A percentile compares a stretch with the other conserved stretches of the same genome.
These are phyloP conservation scores for Ciconia maguari DNA, from an alignment of 2,113 vertebrate species.

Conservation along the genomic window DNA sequence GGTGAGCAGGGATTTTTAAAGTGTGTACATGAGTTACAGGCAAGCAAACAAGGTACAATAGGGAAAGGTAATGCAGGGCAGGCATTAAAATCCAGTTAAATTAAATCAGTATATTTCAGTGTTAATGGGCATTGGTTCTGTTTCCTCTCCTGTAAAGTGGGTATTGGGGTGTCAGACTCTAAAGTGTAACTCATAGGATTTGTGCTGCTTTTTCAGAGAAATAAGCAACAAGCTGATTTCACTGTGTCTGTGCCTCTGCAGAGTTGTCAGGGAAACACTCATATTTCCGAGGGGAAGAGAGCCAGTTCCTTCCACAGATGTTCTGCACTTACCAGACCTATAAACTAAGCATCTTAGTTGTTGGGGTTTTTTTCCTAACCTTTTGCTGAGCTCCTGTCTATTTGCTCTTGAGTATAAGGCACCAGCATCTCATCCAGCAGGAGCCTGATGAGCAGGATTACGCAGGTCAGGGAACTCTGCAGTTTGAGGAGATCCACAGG, in stretches of 20 bases:
- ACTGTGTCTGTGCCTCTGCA: neutral
- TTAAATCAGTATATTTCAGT: neutral
- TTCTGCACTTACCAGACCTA: neutral
- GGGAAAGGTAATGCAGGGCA: neutral
- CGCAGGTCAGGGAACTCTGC: neutral
- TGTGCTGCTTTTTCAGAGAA: neutral
- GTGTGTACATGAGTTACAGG: neutral
- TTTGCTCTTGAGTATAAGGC: neutral
- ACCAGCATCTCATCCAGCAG: neutral
- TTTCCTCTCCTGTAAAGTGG: neutral
- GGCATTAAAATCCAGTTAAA: constrained; percentile 29
- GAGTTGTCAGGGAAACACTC: constrained; percentile 24
- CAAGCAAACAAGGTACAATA: neutral
- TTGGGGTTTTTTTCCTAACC: neutral
- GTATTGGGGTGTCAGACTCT: neutral
- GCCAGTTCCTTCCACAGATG: neutral
- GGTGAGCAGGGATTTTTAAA: neutral
- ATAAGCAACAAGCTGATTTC: neutral
- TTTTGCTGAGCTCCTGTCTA: neutral
- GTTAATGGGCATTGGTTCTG: neutral
- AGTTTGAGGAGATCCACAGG: neutral
- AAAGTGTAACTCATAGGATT: neutral
- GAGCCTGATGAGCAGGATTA: neutral
- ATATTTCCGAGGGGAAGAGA: neutral
- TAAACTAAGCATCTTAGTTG: neutral